These are phyloP conservation scores for Dysidea cf. avara DNA, from an alignment of 37 sponge, comb jelly and placozoan genomes.

Conservation along the genomic window DNA sequence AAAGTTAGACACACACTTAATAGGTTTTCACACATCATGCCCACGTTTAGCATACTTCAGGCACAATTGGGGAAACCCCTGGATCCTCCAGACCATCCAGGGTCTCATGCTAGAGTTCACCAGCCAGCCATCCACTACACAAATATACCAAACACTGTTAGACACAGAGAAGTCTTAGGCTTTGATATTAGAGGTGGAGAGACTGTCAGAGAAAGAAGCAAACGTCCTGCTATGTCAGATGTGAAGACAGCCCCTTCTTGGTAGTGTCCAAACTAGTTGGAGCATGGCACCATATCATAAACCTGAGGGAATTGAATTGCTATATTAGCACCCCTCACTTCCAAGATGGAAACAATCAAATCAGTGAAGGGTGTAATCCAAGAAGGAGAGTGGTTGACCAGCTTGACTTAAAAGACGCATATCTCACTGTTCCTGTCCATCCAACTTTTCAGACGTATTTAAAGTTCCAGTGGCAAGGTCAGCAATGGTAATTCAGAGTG, in stretches of 20 bases:
- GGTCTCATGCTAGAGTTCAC: too few relatives aligned
- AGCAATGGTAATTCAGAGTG: conserved; percentile 4
- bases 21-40: too few relatives aligned
- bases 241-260: conserved; percentile 22
- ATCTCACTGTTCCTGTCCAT: too few relatives aligned
- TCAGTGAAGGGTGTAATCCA: conserved; percentile 11
- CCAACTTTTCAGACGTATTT: conserved; percentile 1
- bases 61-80: too few relatives aligned
- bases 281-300: conserved; percentile 19
- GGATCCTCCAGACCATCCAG: too few relatives aligned
- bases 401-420: too few relatives aligned
- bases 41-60: too few relatives aligned
- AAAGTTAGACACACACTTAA: too few relatives aligned
- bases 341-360: conserved; percentile 31
- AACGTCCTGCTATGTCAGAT: background rate
- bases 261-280: conserved; percentile 36
- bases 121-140: too few relatives aligned
- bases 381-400: conserved; percentile 15
- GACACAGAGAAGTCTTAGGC: background rate
- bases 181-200: background rate
- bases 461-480: background rate
- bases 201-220: background rate
- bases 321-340: conserved; percentile 12
- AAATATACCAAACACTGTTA: too few relatives aligned
- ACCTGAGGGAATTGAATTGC: conserved; percentile 13